Conservation (phyloP, 2,888 invertebrate genomes). For the Hymenopus coronatus region DNA sequence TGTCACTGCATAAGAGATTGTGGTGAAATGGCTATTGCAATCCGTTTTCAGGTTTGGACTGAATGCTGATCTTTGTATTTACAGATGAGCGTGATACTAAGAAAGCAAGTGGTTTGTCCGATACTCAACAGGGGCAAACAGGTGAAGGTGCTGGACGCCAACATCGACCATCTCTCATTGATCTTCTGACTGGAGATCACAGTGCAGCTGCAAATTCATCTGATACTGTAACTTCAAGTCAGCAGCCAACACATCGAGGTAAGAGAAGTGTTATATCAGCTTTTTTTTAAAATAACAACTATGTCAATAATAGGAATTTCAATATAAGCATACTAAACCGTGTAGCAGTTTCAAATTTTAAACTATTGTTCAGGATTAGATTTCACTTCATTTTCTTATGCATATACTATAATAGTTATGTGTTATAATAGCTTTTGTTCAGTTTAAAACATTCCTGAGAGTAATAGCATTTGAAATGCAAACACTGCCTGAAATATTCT, state of each 20-base stretch:
- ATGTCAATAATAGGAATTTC: too few relatives aligned
- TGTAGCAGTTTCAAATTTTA: too few relatives aligned
- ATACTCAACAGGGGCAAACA: conserved; percentile 19
- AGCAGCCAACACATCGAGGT: conserved; percentile 46
- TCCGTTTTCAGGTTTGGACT: background rate
- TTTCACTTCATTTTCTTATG: too few relatives aligned
- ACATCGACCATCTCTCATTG: conserved; percentile 66
- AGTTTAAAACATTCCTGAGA: too few relatives aligned
- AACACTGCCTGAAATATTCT: too few relatives aligned
- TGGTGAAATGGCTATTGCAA: too few relatives aligned
- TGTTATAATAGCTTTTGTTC: too few relatives aligned
- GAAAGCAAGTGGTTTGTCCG: conserved; percentile 22
- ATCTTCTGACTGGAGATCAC: conserved; percentile 61
- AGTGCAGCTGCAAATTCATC: conserved; percentile 41
- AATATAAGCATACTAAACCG: too few relatives aligned
- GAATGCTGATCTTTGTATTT: background rate
- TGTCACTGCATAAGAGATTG: too few relatives aligned
- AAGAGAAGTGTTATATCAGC: conserved; percentile 28
- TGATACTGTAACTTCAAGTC: conserved; percentile 43
- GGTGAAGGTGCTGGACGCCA: conserved; percentile 37
- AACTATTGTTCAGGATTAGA: too few relatives aligned
- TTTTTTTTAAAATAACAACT: background rate
- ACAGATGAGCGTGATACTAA: conserved; percentile 35
- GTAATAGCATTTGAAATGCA: too few relatives aligned
- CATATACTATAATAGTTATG: too few relatives aligned